A percentile compares a stretch with the other conserved stretches of the same genome.
Conservation (phyloP, 2,797 vertebrate species). For the Bucorvus abyssinicus region DNA sequence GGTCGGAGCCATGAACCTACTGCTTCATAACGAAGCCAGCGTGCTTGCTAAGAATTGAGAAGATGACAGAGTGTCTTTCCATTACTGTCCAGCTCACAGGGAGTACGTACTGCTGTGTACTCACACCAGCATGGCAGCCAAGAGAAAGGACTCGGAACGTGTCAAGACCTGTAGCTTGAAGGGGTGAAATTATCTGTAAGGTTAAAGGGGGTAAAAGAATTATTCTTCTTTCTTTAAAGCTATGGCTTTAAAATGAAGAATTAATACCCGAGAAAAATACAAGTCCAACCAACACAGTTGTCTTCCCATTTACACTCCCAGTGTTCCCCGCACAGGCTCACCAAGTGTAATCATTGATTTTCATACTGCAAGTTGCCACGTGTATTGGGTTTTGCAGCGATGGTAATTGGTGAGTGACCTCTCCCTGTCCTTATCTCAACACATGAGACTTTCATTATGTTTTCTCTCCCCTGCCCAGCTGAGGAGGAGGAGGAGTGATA, state of each 20-base stretch:
- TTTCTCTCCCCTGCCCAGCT: background rate
- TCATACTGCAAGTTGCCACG: fast-evolving
- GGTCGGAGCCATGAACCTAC: background rate
- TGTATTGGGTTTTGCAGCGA: background rate
- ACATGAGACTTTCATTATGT: fast-evolving
- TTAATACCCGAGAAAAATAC: background rate
- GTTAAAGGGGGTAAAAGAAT: background rate
- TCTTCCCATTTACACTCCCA: background rate
- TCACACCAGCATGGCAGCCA: background rate
- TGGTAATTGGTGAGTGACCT: fast-evolving
- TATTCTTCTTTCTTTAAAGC: background rate
- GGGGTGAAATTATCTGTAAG: background rate
- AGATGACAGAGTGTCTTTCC: background rate
- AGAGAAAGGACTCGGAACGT: background rate
- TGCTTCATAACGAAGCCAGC: background rate
- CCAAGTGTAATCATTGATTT: background rate
- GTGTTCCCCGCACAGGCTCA: background rate
- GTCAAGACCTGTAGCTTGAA: background rate
- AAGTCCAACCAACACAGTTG: background rate
- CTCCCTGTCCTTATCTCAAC: background rate
- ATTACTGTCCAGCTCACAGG: background rate
- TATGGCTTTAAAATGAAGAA: background rate
- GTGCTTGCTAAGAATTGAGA: background rate
- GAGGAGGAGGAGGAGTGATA: background rate
- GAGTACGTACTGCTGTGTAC: background rate